Base-by-base conservation (phyloP, 2,113 vertebrate genomes). In the Dendropsophus ebraccatus region DNA sequence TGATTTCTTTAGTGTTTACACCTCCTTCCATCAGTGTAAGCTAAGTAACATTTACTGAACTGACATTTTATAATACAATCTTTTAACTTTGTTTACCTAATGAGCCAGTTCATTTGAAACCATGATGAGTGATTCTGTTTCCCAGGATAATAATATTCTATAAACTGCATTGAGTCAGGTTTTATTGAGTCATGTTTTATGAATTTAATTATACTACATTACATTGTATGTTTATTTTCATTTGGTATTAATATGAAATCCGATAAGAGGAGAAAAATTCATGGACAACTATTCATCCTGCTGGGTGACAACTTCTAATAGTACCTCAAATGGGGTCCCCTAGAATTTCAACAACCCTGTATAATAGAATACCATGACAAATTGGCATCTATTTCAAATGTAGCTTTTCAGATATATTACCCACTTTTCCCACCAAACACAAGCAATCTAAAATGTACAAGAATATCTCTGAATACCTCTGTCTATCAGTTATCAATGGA, bases 161-260 rank as follows among this genome's bases (percentile, higher is more conserved):
- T 69, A 69, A 69, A 69, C 65, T 35, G 32, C 17, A 21, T 9
- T 35, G 32, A 69, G 65, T 69, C 65, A 69, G 65, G 7, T 35
- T 69, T 69, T 69, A 69, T 69, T 69, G 30, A 69, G 32, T 69
- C 25, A 37, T 35, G 65, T 69, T 69, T 69, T 69, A 69, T 69
- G 32, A 69, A 69, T 37, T 69, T 69, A 69, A 69, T 69, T 69
- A 69, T 69, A 37, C 19, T 35, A 17, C 35, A 37, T 37, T 69
- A 69, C 16, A 69, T 17, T 17, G 32, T 35, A 35, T 21, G 17
- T 30, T 30, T n/a, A 37, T 69, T 35, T 69, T 69, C 16, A 69
- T 69, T 69, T 35, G 1, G 32, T 35, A 35, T 21, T 69, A 62
- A 62, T 28, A 28, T 13, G 13, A 11, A 23, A 28, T 8, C 25